A percentile compares a stretch with the other conserved stretches of the same genome.
Evolutionary conservation across 2,888 invertebrate genomes (phyloP).

Genomic region (Ferdinandea cuprea): DNA sequence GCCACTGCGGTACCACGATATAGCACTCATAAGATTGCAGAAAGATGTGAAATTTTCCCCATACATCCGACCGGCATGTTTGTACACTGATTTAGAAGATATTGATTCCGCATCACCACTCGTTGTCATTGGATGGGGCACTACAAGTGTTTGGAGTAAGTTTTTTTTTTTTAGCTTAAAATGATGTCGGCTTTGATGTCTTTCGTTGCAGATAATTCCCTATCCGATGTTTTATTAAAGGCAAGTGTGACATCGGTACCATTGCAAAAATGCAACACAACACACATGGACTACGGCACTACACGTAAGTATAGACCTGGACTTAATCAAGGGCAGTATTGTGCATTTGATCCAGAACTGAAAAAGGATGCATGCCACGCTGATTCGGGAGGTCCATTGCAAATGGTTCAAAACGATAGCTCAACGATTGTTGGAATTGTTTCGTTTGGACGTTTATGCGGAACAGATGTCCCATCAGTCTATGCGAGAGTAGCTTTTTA

Average conservation of each 20-base stretch:
- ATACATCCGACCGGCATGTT: constrained; percentile 76
- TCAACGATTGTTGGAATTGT: constrained; percentile 76
- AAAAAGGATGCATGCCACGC: constrained; percentile 75
- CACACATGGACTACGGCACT: neutral
- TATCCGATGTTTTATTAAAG: constrained; percentile 71
- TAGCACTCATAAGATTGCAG: constrained; percentile 75
- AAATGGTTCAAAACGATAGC: constrained; percentile 40
- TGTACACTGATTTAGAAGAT: constrained; percentile 70
- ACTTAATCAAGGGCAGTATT: constrained; percentile 73
- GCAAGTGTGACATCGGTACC: constrained; percentile 74
- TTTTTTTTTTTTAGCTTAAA: neutral
- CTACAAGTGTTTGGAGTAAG: constrained; percentile 63
- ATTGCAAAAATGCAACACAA: constrained; percentile 63
- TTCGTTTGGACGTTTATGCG: constrained; percentile 76
- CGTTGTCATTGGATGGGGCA: constrained; percentile 77
- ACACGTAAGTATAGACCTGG: constrained; percentile 9
- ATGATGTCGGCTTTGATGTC: neutral
- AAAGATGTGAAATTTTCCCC: constrained; percentile 34
- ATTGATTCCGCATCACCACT: constrained; percentile 40
- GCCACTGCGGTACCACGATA: constrained; percentile 74
- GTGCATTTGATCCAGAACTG: constrained; percentile 75
- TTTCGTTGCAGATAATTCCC: constrained; percentile 65
- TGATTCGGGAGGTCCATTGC: constrained; percentile 77
- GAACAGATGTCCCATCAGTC: constrained; percentile 73
- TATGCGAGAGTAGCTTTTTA: constrained; percentile 76